Conservation (phyloP, 2,888 invertebrate genomes). For the Anticlea derivata region DNA sequence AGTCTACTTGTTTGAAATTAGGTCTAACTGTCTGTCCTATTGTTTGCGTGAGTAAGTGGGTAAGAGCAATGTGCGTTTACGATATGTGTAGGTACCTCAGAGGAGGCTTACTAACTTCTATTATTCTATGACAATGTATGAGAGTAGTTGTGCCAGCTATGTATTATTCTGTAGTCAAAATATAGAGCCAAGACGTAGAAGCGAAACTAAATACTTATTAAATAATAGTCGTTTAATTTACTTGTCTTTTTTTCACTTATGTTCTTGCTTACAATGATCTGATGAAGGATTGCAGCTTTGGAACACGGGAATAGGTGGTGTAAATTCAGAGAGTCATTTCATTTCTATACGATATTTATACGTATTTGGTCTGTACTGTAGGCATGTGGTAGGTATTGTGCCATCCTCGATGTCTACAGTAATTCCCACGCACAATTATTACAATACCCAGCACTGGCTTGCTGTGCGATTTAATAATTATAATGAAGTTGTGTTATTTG, state of each 20-base stretch:
- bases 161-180: not conserved
- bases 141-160: not conserved
- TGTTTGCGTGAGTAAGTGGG: conserved; percentile 2
- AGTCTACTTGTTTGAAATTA: not conserved
- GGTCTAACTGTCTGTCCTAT: conserved; percentile 1
- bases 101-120: too few relatives aligned
- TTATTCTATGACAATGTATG: not conserved
- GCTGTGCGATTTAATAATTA: conserved; percentile 6
- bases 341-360: too few relatives aligned
- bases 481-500: conserved; percentile 5
- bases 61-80: not conserved
- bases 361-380: not conserved
- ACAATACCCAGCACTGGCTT: not conserved
- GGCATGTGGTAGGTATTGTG: conserved; percentile 5
- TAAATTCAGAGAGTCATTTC: too few relatives aligned
- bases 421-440: conserved; percentile 12
- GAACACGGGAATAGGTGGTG: too few relatives aligned
- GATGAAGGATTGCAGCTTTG: too few relatives aligned
- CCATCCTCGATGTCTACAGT: conserved; percentile 4
- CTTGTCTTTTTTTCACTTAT: too few relatives aligned
- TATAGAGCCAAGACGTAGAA: too few relatives aligned
- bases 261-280: too few relatives aligned
- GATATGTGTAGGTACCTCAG: not conserved
- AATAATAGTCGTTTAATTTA: too few relatives aligned
- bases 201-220: too few relatives aligned